A percentile compares a stretch with the other conserved stretches of the same genome.
Evolutionary conservation across 2,797 vertebrate genomes (phyloP).

Genomic region (Enteromius radiatus): DNA sequence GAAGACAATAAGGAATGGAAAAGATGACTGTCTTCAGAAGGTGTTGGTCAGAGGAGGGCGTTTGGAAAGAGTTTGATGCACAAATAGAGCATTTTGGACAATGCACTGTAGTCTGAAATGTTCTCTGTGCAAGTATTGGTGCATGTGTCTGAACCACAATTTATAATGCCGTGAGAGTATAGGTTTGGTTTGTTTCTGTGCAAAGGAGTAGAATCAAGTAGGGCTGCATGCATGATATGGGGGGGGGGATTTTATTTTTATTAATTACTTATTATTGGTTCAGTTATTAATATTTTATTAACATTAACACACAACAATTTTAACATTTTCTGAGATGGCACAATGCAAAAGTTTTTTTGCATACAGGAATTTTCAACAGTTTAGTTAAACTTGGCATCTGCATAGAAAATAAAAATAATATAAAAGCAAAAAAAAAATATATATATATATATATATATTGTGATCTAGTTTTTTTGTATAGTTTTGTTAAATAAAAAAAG

Average conservation of each 20-base stretch:
- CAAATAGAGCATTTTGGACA: neutral
- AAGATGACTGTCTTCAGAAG: conserved; percentile 23
- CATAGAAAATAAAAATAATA: neutral
- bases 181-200: neutral
- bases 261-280: too few relatives aligned
- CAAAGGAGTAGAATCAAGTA: neutral
- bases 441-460: too few relatives aligned
- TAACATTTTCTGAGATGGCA: too few relatives aligned
- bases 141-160: neutral
- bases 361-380: too few relatives aligned
- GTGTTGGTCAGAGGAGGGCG: conserved; percentile 22
- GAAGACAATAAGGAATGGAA: conserved; percentile 44
- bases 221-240: neutral
- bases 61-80: neutral
- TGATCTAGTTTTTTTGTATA: too few relatives aligned
- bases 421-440: too few relatives aligned
- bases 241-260: too few relatives aligned
- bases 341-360: too few relatives aligned
- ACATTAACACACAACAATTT: too few relatives aligned
- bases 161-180: neutral
- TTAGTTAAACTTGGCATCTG: neutral
- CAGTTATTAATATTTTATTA: too few relatives aligned
- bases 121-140: neutral
- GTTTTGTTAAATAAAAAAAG: too few relatives aligned
- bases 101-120: neutral